Percentiles rank a stretch among this genome's conserved stretches.
Evolutionary conservation across 2,113 vertebrate species (phyloP).

Genomic region (Mesocricetus auratus): DNA sequence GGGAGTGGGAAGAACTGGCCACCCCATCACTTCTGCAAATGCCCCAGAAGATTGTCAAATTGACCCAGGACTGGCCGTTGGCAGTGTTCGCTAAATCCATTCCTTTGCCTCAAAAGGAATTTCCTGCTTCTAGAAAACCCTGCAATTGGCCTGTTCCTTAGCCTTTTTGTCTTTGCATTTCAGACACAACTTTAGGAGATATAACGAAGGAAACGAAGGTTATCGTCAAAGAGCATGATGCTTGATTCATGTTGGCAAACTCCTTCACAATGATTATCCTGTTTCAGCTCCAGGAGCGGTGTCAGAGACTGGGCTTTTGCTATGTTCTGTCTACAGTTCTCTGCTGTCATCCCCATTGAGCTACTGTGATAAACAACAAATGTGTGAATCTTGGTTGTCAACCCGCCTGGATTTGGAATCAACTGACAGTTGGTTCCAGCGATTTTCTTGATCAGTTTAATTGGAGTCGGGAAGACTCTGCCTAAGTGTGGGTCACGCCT

Average conservation of each 20-base stretch:
- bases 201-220: background rate
- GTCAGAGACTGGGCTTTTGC: background rate
- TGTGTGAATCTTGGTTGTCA: background rate
- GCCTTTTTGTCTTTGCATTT: background rate
- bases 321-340: background rate
- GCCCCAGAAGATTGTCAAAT: background rate
- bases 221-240: conserved; percentile 12
- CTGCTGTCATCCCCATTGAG: background rate
- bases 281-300: background rate
- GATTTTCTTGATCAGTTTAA: background rate
- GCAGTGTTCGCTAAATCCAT: background rate
- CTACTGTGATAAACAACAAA: conserved; percentile 30
- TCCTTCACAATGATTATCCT: background rate
- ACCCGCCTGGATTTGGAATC: background rate
- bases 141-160: background rate
- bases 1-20: background rate
- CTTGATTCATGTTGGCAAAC: background rate
- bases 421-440: background rate
- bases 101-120: background rate
- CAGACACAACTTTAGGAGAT: background rate
- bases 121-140: background rate
- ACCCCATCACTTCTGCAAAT: background rate
- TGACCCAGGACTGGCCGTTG: background rate
- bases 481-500: background rate
- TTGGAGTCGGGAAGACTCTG: background rate